Evolutionary conservation across 2,113 vertebrate species (phyloP).

Genomic region (Hydrochoerus hydrochaeris): DNA sequence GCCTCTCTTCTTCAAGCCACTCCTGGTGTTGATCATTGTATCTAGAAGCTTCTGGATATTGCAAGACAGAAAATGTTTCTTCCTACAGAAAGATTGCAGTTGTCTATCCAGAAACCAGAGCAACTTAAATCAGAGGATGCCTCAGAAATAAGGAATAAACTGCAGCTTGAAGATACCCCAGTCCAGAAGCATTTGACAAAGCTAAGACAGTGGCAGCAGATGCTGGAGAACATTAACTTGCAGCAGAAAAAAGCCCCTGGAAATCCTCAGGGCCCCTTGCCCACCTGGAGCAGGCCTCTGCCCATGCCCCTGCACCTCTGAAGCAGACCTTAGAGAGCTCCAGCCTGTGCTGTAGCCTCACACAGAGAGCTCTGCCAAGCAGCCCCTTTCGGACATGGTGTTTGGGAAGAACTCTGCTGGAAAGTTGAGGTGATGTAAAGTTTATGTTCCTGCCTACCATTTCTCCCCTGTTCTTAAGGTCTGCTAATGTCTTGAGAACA

Average conservation of each 20-base stretch:
- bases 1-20: constrained; percentile 86
- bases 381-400: neutral
- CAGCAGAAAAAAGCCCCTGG: constrained; percentile 95
- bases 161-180: constrained; percentile 95
- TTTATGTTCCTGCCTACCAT: neutral
- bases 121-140: constrained; percentile 98
- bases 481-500: neutral
- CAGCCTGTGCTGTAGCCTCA: fast-evolving
- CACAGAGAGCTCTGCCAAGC: neutral
- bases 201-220: constrained; percentile 96
- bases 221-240: constrained; percentile 93
- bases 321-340: constrained; percentile 83
- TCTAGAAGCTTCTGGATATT: constrained; percentile 97
- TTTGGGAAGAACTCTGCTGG: neutral
- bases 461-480: neutral
- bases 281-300: constrained; percentile 91
- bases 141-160: constrained; percentile 94
- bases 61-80: constrained; percentile 98
- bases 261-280: constrained; percentile 94
- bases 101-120: constrained; percentile 98
- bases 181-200: constrained; percentile 97
- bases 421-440: neutral
- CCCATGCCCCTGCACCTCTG: constrained; percentile 89
- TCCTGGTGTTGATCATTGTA: constrained; percentile 97
- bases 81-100: constrained; percentile 95